Evolutionary conservation across 2,888 invertebrate species (phyloP).

Genomic region (Bombyx huttoni): DNA sequence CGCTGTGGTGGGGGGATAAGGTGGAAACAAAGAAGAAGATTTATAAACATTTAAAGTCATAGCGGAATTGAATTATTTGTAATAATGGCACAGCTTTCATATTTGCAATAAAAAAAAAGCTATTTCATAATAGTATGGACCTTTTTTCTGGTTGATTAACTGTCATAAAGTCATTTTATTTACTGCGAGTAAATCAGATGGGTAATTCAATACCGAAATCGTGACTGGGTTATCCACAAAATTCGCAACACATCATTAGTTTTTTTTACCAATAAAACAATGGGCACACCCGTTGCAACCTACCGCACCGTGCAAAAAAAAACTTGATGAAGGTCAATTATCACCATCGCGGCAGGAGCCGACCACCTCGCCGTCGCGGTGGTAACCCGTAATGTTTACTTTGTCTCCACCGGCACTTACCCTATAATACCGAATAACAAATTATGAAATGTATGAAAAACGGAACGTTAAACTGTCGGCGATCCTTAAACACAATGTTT

Average conservation of each 20-base stretch:
- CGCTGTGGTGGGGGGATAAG: too few relatives aligned
- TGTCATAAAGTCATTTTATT: too few relatives aligned
- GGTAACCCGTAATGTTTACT: constrained; percentile 50
- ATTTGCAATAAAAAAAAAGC: too few relatives aligned
- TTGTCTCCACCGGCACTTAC: constrained; percentile 62
- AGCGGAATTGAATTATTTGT: too few relatives aligned
- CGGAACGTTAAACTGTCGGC: constrained; percentile 68
- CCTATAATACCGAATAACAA: constrained; percentile 68
- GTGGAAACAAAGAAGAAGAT: too few relatives aligned
- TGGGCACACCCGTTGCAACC: constrained; percentile 17
- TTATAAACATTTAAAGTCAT: too few relatives aligned
- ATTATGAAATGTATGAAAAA: constrained; percentile 69
- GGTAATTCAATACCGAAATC: neutral
- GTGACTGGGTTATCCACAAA: neutral
- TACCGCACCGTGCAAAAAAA: constrained; percentile 30
- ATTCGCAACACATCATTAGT: constrained; percentile 3
- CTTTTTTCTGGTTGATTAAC: too few relatives aligned
- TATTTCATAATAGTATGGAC: too few relatives aligned
- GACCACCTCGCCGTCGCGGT: constrained; percentile 15
- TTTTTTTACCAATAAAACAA: constrained; percentile 1
- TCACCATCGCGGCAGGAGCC: constrained; percentile 18
- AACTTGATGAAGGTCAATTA: constrained; percentile 33
- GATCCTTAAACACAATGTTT: constrained; percentile 70
- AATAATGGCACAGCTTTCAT: too few relatives aligned
- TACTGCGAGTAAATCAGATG: neutral